phyloP scores from a whole-genome alignment of 64 coral and sea anemone species.

The Cladopsammia gracilis region DNA sequence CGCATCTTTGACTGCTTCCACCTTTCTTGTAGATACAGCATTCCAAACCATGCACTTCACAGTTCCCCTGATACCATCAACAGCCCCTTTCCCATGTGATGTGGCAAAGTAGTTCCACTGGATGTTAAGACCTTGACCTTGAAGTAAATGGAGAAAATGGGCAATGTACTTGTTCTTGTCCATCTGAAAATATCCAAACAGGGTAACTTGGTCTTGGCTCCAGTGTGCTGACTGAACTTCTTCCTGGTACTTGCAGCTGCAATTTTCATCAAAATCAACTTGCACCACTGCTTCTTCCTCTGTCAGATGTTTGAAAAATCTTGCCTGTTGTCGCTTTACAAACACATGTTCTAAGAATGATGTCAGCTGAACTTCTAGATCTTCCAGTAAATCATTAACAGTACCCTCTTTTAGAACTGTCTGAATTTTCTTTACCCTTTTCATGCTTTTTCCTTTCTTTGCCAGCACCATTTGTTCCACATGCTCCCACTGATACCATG shows the following conservation, averaged over 20 bases:
- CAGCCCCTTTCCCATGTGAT: no score
- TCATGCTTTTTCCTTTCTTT: slow-evolving; percentile 14
- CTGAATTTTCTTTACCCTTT: slow-evolving; percentile 10
- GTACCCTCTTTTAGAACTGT: slow-evolving; percentile 25
- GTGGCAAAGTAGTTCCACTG: no score
- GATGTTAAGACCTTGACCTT: no score
- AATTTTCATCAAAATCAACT: slow-evolving; percentile 63
- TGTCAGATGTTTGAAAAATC: slow-evolving; percentile 22
- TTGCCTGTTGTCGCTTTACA: slow-evolving; percentile 34
- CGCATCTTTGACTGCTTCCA: no score
- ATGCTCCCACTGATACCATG: slow-evolving; percentile 38
- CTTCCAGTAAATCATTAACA: neutral
- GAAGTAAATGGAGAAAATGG: no score
- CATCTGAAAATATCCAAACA: slow-evolving; percentile 58
- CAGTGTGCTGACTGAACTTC: slow-evolving; percentile 47
- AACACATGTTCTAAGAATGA: slow-evolving; percentile 37
- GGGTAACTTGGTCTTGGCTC: slow-evolving; percentile 5
- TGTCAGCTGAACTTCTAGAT: slow-evolving; percentile 16
- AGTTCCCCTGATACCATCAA: no score
- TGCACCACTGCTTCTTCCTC: slow-evolving; percentile 22
- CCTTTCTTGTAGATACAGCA: no score
- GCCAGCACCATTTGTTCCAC: neutral
- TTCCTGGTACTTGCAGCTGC: slow-evolving; percentile 27
- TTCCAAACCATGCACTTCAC: no score
- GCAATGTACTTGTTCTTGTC: neutral